Conservation (phyloP, 2,113 vertebrate genomes). For the Colossoma macropomum region DNA sequence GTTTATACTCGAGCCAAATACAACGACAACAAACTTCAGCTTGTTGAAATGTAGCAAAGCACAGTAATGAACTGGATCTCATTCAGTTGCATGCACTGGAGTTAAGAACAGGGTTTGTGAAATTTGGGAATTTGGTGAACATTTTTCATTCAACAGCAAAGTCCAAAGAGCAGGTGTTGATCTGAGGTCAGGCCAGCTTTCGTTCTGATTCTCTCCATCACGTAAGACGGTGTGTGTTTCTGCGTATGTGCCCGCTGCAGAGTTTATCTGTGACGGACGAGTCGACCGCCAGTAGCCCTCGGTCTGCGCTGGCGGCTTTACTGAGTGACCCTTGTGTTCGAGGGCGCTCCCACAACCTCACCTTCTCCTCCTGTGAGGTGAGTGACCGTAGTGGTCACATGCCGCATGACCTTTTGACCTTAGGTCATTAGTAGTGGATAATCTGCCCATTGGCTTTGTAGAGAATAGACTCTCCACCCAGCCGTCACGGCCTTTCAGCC, state of each 20-base stretch:
- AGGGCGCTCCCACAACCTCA: conserved; percentile 85
- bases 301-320: conserved; percentile 83
- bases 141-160: too few species aligned
- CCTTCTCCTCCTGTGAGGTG: conserved; percentile 92
- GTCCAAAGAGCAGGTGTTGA: too few species aligned
- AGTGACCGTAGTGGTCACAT: conserved; percentile 64
- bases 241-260: conserved; percentile 75
- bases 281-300: conserved; percentile 82
- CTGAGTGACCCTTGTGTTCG: conserved; percentile 84
- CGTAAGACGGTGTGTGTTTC: conserved; percentile 49
- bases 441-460: background rate
- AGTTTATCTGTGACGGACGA: conserved; percentile 83
- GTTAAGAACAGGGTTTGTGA: too few species aligned
- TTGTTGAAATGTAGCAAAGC: too few species aligned
- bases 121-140: too few species aligned
- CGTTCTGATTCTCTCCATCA: too few species aligned
- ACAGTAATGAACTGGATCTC: too few species aligned
- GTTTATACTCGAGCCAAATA: too few species aligned
- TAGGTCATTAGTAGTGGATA: background rate
- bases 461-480: background rate
- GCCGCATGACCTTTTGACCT: background rate
- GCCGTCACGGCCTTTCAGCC: background rate
- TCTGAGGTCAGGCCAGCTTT: too few species aligned
- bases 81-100: too few species aligned
- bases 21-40: too few species aligned